Evolutionary conservation across 2,888 invertebrate species (phyloP).

Genomic region (Phortica okadai): DNA sequence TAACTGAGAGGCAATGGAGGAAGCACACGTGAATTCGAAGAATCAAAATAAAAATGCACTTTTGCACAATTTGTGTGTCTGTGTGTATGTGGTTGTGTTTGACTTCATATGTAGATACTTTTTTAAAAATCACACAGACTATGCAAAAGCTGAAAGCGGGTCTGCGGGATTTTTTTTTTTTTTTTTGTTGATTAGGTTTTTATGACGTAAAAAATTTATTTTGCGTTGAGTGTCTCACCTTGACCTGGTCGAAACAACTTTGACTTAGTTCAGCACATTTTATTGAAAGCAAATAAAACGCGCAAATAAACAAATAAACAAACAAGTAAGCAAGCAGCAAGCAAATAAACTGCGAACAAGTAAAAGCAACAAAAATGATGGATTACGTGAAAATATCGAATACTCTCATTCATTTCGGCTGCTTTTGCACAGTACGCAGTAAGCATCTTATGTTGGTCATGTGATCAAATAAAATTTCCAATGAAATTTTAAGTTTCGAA

Average conservation of each 20-base stretch:
- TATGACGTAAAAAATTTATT: background rate
- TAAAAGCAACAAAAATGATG: background rate
- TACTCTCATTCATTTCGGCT: background rate
- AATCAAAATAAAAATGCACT: too few relatives aligned
- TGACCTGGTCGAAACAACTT: background rate
- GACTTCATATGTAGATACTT: too few relatives aligned
- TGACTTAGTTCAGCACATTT: constrained; percentile 3
- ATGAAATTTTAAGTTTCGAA: background rate
- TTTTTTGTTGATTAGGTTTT: background rate
- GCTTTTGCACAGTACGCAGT: background rate
- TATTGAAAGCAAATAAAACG: constrained; percentile 12
- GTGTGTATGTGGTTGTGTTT: too few relatives aligned
- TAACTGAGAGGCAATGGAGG: too few relatives aligned
- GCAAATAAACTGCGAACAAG: constrained; percentile 3
- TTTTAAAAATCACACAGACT: too few relatives aligned
- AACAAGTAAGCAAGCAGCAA: too few relatives aligned
- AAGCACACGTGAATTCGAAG: too few relatives aligned
- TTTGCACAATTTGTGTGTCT: too few relatives aligned
- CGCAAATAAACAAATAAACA: background rate
- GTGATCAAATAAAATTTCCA: background rate
- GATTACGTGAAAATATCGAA: background rate
- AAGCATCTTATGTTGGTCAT: background rate
- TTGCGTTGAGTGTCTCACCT: background rate
- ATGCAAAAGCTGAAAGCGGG: background rate
- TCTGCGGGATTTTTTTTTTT: background rate